phyloP scores from a whole-genome alignment of 1,140 invertebrate genomes.

The Drosophila parvula region DNA sequence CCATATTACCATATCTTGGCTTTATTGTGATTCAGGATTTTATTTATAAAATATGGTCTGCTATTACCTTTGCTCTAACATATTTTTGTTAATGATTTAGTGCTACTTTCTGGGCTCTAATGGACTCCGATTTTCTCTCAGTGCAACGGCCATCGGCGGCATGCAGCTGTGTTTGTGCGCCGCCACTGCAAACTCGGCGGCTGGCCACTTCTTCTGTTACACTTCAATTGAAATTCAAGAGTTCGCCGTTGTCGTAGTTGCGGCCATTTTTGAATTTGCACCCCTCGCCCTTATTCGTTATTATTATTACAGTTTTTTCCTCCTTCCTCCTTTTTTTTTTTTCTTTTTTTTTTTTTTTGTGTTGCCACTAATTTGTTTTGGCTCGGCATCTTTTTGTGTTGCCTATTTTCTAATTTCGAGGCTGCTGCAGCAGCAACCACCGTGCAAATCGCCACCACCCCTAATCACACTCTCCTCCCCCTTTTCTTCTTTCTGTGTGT shows the following conservation, averaged over 20 bases:
- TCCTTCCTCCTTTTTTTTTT: not conserved
- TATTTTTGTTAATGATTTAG: too few relatives aligned
- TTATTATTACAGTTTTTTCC: constrained; percentile 14
- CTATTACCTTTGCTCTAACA: too few relatives aligned
- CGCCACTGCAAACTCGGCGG: constrained; percentile 25
- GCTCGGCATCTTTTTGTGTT: constrained; percentile 50
- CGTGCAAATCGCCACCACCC: constrained; percentile 12
- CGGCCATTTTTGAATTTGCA: constrained; percentile 66
- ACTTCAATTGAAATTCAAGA: constrained; percentile 75
- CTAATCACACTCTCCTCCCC: constrained; percentile 11
- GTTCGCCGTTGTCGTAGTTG: constrained; percentile 13
- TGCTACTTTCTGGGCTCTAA: too few relatives aligned
- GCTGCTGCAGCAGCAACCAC: constrained; percentile 20
- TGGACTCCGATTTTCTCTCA: not conserved
- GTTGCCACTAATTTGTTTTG: constrained; percentile 64
- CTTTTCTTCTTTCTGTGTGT: not conserved
- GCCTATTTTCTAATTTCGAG: constrained; percentile 73
- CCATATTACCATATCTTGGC: too few relatives aligned
- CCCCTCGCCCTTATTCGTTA: constrained; percentile 30
- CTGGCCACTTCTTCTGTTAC: constrained; percentile 65
- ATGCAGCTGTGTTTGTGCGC: constrained; percentile 7
- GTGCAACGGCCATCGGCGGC: constrained; percentile 23
- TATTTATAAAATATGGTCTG: too few relatives aligned
- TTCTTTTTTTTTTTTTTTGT: constrained; percentile 13
- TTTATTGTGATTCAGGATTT: too few relatives aligned